These are phyloP conservation scores for Tiphia femorata DNA, from an alignment of 2,888 invertebrate genomes.

Conservation along the genomic window DNA sequence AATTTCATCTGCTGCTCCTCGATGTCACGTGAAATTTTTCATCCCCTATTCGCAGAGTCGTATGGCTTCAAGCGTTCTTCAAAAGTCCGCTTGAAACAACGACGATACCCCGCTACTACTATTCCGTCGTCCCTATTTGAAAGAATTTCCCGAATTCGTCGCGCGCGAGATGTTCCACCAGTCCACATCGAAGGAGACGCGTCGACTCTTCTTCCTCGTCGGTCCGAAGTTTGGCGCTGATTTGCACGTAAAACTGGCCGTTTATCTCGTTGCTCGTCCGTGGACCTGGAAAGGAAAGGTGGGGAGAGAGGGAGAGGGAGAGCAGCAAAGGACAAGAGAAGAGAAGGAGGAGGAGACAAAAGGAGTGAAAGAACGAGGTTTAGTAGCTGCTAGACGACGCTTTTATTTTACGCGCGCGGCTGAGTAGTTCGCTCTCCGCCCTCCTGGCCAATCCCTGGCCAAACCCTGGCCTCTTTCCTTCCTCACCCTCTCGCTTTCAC, in stretches of 20 bases:
- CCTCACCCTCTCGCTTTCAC: background rate
- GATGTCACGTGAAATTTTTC: too few relatives aligned
- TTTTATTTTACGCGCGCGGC: conserved; percentile 30
- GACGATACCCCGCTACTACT: too few relatives aligned
- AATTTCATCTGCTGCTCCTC: too few relatives aligned
- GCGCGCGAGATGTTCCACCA: too few relatives aligned
- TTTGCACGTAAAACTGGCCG: conserved; percentile 33
- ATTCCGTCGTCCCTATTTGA: too few relatives aligned
- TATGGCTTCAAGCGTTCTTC: too few relatives aligned
- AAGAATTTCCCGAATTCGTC: too few relatives aligned
- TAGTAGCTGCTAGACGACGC: conserved; percentile 18
- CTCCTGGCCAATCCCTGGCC: background rate
- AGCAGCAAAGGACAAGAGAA: conserved; percentile 22
- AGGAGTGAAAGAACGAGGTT: conserved; percentile 12
- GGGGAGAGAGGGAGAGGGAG: conserved; percentile 11
- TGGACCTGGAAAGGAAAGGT: conserved; percentile 8
- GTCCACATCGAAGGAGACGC: too few relatives aligned
- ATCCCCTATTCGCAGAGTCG: too few relatives aligned
- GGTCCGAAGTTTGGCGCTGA: conserved; percentile 36
- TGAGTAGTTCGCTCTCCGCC: background rate
- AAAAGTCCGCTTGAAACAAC: too few relatives aligned
- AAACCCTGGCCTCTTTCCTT: too few relatives aligned
- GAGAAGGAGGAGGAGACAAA: conserved; percentile 10
- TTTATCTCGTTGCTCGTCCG: conserved; percentile 23
- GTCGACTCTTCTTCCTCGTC: conserved; percentile 7